These are phyloP conservation scores for Galeopterus variegatus DNA, from an alignment of 2,113 vertebrate genomes.

Conservation along the genomic window DNA sequence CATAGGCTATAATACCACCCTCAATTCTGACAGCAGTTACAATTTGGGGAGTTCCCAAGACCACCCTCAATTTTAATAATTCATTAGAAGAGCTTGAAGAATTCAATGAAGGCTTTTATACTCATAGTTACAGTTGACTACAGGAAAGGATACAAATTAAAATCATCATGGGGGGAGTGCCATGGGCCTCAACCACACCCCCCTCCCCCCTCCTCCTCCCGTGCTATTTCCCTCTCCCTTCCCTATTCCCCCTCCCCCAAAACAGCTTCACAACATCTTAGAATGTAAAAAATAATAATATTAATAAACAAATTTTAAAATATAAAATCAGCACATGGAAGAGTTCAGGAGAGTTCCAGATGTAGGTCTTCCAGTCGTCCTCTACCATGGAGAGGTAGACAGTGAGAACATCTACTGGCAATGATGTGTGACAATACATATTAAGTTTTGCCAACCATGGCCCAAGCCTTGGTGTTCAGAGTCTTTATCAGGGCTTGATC, in stretches of 20 bases:
- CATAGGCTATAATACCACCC: neutral
- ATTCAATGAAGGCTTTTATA: neutral
- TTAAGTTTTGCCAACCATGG: neutral
- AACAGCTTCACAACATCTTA: too few species aligned
- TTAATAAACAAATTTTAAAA: neutral
- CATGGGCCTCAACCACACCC: too few species aligned
- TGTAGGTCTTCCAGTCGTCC: neutral
- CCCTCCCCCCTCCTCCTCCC: too few species aligned
- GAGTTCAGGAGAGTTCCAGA: neutral
- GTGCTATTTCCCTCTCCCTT: too few species aligned
- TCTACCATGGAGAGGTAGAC: neutral
- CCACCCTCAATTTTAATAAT: neutral
- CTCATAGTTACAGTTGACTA: neutral
- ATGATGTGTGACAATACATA: neutral
- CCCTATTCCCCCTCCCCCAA: too few species aligned
- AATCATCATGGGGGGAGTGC: neutral
- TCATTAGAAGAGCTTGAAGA: neutral
- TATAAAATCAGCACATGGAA: constrained; percentile 10
- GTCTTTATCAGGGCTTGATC: neutral
- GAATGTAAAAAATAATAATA: too few species aligned
- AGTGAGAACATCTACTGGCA: neutral
- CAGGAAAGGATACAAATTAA: neutral
- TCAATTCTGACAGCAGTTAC: neutral
- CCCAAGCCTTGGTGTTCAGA: neutral
- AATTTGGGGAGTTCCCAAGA: neutral